Conservation (phyloP, 2,888 invertebrate species). For the Coelinius sp. region DNA sequence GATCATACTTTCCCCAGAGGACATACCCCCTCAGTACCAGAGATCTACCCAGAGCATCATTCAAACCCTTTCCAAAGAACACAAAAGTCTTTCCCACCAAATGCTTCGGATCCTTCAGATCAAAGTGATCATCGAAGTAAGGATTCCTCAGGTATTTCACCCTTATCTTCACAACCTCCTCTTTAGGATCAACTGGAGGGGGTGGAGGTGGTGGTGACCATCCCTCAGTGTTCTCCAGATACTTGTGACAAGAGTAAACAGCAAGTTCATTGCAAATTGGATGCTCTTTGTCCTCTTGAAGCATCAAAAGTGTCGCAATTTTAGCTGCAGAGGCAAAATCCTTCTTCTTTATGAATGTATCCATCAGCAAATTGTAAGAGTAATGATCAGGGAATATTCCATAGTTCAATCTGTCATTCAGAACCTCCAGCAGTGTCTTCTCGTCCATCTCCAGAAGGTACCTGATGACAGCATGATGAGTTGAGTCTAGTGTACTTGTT, state of each 20-base stretch:
- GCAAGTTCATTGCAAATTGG: conserved; percentile 79
- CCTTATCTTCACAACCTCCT: conserved; percentile 81
- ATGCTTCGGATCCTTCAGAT: conserved; percentile 79
- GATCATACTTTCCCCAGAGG: conserved; percentile 78
- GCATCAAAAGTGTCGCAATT: conserved; percentile 84
- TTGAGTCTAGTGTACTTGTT: conserved; percentile 81
- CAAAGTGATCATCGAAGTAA: conserved; percentile 92
- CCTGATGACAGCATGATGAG: conserved; percentile 85
- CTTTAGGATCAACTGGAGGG: conserved; percentile 64
- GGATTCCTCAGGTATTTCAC: conserved; percentile 86
- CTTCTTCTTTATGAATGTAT: conserved; percentile 80
- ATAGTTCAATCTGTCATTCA: conserved; percentile 87
- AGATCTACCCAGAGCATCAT: conserved; percentile 74
- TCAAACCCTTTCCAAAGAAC: conserved; percentile 73
- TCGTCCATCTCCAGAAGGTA: conserved; percentile 69
- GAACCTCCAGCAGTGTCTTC: conserved; percentile 79
- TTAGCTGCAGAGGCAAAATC: conserved; percentile 82
- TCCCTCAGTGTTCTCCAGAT: conserved; percentile 73
- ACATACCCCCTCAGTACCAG: conserved; percentile 78
- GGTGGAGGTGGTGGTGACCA: conserved; percentile 71
- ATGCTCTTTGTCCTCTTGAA: conserved; percentile 89
- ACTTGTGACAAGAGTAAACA: conserved; percentile 83
- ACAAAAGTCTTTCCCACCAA: conserved; percentile 88
- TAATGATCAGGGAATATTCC: conserved; percentile 92
- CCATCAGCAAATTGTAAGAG: conserved; percentile 84